phyloP scores from a whole-genome alignment of 2,888 invertebrate genomes.

The Chalcosyrphus nemorum region DNA sequence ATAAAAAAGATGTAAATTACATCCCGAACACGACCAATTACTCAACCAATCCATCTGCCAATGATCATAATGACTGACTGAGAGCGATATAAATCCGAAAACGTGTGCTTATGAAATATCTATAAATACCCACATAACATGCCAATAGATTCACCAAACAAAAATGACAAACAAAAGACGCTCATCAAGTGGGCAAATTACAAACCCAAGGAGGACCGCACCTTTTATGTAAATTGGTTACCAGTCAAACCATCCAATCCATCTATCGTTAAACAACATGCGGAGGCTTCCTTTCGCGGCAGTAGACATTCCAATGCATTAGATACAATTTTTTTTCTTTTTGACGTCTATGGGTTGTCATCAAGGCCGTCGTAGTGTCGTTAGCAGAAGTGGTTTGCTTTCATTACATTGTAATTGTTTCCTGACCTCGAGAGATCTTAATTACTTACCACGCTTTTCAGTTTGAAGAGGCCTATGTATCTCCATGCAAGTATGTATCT shows the following conservation, averaged over 20 bases:
- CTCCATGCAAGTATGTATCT: too few relatives aligned
- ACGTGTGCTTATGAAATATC: slow-evolving; percentile 55
- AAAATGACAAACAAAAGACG: slow-evolving; percentile 25
- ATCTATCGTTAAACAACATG: slow-evolving; percentile 2
- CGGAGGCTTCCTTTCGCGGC: slow-evolving; percentile 10
- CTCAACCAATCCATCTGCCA: slow-evolving; percentile 48
- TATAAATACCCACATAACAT: slow-evolving; percentile 55
- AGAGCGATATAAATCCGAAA: slow-evolving; percentile 25
- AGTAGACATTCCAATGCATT: slow-evolving; percentile 1
- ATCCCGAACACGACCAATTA: slow-evolving; percentile 66
- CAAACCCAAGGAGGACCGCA: slow-evolving; percentile 49
- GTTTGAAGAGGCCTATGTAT: background rate
- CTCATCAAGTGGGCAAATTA: slow-evolving; percentile 56
- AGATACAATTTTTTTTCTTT: too few relatives aligned
- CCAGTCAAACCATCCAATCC: slow-evolving; percentile 15
- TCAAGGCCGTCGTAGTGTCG: slow-evolving; percentile 44
- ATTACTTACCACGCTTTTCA: slow-evolving; percentile 37
- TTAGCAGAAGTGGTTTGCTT: slow-evolving; percentile 28
- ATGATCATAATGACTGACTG: slow-evolving; percentile 15
- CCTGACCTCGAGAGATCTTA: slow-evolving; percentile 58
- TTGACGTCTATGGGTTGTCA: slow-evolving; percentile 12
- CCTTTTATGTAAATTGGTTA: slow-evolving; percentile 60
- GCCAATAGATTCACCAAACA: slow-evolving; percentile 1
- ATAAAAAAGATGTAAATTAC: slow-evolving; percentile 53
- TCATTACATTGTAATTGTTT: slow-evolving; percentile 34